Conservation (phyloP, 2,797 vertebrate genomes). For the Enoplosus armatus region DNA sequence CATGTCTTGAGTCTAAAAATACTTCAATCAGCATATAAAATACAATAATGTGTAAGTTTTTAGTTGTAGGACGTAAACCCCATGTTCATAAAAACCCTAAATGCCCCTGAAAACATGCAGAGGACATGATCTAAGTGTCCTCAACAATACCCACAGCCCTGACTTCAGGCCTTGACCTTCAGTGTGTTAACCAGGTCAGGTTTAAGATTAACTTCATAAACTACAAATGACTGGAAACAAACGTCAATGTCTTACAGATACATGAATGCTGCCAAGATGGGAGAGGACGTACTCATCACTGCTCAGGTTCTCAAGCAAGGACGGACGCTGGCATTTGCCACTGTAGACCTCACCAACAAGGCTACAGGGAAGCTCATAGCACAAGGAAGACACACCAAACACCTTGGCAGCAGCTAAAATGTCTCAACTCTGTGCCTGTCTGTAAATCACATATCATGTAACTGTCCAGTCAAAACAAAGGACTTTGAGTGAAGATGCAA, state of each 20-base stretch:
- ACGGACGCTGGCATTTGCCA: conserved; percentile 90
- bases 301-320: conserved; percentile 96
- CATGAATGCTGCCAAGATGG: conserved; percentile 93
- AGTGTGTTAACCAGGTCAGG: not conserved
- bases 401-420: conserved; percentile 86
- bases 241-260: conserved; percentile 86
- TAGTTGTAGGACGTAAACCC: not conserved
- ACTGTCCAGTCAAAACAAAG: conserved; percentile 2
- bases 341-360: conserved; percentile 94
- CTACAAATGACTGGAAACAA: conserved; percentile 3
- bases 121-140: not conserved
- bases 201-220: conserved; percentile 21
- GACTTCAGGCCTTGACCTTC: not conserved
- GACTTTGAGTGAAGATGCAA: not conserved
- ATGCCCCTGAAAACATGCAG: not conserved
- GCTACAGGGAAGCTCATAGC: conserved; percentile 92
- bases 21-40: not conserved
- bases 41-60: not conserved
- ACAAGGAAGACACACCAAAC: conserved; percentile 96
- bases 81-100: not conserved
- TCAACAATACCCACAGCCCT: not conserved
- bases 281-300: conserved; percentile 94
- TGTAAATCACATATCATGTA: conserved; percentile 9
- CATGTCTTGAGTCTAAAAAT: not conserved
- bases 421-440: not conserved